Conservation (phyloP, 2,113 vertebrate genomes). For the Rissa tridactyla region DNA sequence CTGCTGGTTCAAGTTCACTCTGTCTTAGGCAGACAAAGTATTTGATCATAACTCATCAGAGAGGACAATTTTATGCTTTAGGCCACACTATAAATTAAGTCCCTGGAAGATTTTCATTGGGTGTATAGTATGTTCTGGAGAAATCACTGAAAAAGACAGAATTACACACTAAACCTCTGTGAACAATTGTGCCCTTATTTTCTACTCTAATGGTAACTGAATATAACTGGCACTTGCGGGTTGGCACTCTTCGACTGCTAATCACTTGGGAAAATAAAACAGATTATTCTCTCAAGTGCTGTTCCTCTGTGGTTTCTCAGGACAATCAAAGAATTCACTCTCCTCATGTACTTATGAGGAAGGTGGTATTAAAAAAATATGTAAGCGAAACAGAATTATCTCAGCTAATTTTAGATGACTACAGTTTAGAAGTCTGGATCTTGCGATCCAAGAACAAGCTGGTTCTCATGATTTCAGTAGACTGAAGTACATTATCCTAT, state of each 20-base stretch:
- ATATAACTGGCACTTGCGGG: background rate
- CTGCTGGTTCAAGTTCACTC: background rate
- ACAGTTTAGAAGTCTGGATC: background rate
- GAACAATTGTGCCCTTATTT: background rate
- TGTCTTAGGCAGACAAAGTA: background rate
- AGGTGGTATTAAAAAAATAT: background rate
- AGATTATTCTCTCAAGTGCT: background rate
- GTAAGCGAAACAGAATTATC: background rate
- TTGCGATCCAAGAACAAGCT: background rate
- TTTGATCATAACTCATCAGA: background rate
- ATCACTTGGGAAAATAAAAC: background rate
- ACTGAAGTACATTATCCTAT: background rate
- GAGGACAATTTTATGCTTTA: background rate
- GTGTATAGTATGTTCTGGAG: background rate
- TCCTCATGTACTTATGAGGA: background rate
- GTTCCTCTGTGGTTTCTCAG: background rate
- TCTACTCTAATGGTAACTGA: background rate
- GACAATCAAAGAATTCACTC: background rate
- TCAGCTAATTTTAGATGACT: background rate
- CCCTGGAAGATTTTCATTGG: background rate
- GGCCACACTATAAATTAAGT: background rate
- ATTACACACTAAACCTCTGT: background rate
- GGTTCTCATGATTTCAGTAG: background rate
- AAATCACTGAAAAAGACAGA: background rate
- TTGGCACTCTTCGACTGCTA: background rate